These are phyloP conservation scores for Drosophila jambulina DNA, from an alignment of 1,140 invertebrate genomes.

Conservation along the genomic window DNA sequence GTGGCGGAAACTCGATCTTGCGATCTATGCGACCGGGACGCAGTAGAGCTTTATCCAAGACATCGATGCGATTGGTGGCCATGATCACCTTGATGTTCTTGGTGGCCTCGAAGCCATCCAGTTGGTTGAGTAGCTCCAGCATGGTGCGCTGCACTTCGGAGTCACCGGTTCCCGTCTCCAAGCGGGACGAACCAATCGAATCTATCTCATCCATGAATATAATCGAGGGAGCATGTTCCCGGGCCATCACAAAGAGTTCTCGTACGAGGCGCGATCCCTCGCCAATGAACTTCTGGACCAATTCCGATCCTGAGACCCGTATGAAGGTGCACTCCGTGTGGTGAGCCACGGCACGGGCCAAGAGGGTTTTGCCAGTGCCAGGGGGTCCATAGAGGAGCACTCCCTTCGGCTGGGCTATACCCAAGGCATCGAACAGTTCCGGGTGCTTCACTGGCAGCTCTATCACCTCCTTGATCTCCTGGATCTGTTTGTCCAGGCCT, in stretches of 20 bases:
- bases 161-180: conserved; percentile 99
- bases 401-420: conserved; percentile 99
- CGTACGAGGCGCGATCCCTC: conserved; percentile 99
- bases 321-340: conserved; percentile 99
- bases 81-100: conserved; percentile 99
- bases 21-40: conserved; percentile 99
- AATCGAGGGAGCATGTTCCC: conserved; percentile 99
- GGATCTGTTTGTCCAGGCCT: conserved; percentile 99
- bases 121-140: conserved; percentile 99
- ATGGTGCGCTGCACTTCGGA: conserved; percentile 99
- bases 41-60: conserved; percentile 98
- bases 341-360: conserved; percentile 99
- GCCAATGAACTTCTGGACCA: conserved; percentile 99
- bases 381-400: conserved; percentile 99
- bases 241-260: conserved; percentile 99
- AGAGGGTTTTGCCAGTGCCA: conserved; percentile 93
- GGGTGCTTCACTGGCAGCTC: conserved; percentile 99
- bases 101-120: conserved; percentile 99
- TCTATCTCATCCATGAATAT: conserved; percentile 99
- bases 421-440: conserved; percentile 99
- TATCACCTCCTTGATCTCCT: conserved; percentile 99
- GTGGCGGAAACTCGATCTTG: conserved; percentile 99
- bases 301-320: conserved; percentile 98
- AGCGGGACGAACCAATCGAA: conserved; percentile 99
- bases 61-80: conserved; percentile 99